Percentiles rank a stretch among this genome's conserved stretches.
phyloP scores from a whole-genome alignment of 2,113 vertebrate species.

The Ranitomeya imitator region DNA sequence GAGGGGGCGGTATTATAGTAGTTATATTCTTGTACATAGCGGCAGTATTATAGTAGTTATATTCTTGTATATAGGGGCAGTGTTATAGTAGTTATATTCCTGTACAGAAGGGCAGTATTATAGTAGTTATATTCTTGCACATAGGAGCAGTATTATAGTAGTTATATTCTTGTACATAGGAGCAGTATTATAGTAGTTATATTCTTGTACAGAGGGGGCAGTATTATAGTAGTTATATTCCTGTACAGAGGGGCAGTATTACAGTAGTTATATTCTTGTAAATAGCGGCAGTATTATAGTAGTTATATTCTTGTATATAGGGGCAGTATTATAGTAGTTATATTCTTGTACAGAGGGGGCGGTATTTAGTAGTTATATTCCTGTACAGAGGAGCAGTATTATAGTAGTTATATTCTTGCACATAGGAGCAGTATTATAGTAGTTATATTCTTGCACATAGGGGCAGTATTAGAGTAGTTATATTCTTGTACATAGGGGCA shows the following conservation, averaged over 20 bases:
- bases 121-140: neutral
- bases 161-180: too few species aligned
- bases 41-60: constrained; percentile 8
- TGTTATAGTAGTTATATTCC: too few species aligned
- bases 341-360: neutral
- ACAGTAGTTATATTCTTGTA: too few species aligned
- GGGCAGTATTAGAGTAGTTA: neutral
- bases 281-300: neutral
- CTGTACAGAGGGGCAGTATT: too few species aligned
- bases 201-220: too few species aligned
- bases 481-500: too few species aligned
- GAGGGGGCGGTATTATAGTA: constrained; percentile 1
- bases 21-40: neutral
- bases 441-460: neutral
- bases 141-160: too few species aligned
- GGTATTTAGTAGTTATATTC: constrained; percentile 1
- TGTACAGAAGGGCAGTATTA: neutral
- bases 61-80: neutral
- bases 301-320: neutral
- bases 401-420: constrained; percentile 1
- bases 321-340: neutral
- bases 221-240: too few species aligned
- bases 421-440: too few species aligned
- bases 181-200: too few species aligned
- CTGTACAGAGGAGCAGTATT: neutral